These are phyloP conservation scores for Agrilus biguttatus DNA, from an alignment of 2,888 invertebrate species.

Conservation along the genomic window DNA sequence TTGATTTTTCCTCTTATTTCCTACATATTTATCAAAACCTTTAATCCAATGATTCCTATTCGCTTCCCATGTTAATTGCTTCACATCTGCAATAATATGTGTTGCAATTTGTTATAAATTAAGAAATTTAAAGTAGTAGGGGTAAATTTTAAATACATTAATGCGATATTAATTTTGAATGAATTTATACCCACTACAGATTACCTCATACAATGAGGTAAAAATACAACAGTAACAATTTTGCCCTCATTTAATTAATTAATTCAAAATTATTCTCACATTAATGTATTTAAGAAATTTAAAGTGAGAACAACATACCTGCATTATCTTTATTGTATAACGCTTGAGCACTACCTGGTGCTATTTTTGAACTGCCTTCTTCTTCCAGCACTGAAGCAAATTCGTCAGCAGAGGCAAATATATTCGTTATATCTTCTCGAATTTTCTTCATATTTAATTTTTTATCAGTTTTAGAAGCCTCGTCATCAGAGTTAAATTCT, in stretches of 20 bases:
- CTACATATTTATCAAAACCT: slow-evolving; percentile 34
- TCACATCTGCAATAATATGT: slow-evolving; percentile 31
- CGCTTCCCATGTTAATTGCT: slow-evolving; percentile 74
- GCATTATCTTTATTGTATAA: slow-evolving; percentile 65
- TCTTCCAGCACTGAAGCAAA: slow-evolving; percentile 81
- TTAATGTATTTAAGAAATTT: too few relatives aligned
- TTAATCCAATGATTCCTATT: slow-evolving; percentile 49
- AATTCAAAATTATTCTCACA: too few relatives aligned
- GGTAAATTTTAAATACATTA: too few relatives aligned
- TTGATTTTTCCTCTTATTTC: slow-evolving; percentile 8
- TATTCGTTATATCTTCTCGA: slow-evolving; percentile 38
- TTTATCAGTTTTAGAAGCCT: slow-evolving; percentile 12
- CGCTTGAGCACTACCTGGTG: slow-evolving; percentile 50
- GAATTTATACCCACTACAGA: too few relatives aligned
- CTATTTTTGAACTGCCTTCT: slow-evolving; percentile 45
- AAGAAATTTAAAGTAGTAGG: too few relatives aligned
- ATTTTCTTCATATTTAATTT: slow-evolving; percentile 15
- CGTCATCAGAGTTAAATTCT: slow-evolving; percentile 24
- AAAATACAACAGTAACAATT: too few relatives aligned
- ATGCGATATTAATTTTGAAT: too few relatives aligned
- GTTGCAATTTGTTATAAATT: neutral
- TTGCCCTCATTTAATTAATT: too few relatives aligned
- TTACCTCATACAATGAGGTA: too few relatives aligned
- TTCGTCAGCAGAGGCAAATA: slow-evolving; percentile 78
- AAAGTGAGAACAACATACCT: slow-evolving; percentile 29